Evolutionary conservation across 2,113 vertebrate genomes (phyloP).

Genomic region (Telmatochromis brachygnathus): DNA sequence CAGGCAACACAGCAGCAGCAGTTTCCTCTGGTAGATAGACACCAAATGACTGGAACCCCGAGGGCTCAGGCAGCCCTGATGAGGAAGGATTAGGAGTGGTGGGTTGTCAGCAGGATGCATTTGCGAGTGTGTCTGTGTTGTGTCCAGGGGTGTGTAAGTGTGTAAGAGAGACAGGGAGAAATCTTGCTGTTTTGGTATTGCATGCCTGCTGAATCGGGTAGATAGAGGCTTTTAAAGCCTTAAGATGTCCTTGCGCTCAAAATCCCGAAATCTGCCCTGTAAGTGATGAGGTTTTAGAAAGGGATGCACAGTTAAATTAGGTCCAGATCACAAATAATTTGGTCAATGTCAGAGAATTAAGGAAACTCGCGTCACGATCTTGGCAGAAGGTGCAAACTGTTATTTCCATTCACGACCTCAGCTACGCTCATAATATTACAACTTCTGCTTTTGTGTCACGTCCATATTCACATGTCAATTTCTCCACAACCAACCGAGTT

Average conservation of each 20-base stretch:
- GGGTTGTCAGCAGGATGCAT: slow-evolving; percentile 57
- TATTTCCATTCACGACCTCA: not conserved
- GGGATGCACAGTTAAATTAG: not conserved
- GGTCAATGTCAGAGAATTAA: slow-evolving; percentile 17
- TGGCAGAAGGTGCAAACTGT: not conserved
- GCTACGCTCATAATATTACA: not conserved
- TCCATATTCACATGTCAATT: slow-evolving; percentile 31
- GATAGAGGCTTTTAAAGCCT: slow-evolving; percentile 21
- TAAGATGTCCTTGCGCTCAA: slow-evolving; percentile 21
- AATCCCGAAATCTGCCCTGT: slow-evolving; percentile 25
- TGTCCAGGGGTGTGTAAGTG: not conserved
- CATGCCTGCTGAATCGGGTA: slow-evolving; percentile 22
- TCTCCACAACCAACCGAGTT: not conserved
- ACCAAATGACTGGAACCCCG: slow-evolving; percentile 40
- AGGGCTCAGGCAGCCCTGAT: slow-evolving; percentile 56
- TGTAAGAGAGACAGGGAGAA: not conserved
- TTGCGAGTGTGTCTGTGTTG: slow-evolving; percentile 22
- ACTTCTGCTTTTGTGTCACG: not conserved
- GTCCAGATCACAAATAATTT: not conserved
- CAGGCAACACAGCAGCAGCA: slow-evolving; percentile 11
- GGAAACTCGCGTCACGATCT: slow-evolving; percentile 3
- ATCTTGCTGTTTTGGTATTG: slow-evolving; percentile 28
- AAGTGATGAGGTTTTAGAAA: slow-evolving; percentile 33
- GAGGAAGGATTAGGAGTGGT: slow-evolving; percentile 56
- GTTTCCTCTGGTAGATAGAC: slow-evolving; percentile 26